A percentile compares a stretch with the other conserved stretches of the same genome.
phyloP scores from a whole-genome alignment of 1,140 invertebrate genomes.

The Drosophila malerkotliana region DNA sequence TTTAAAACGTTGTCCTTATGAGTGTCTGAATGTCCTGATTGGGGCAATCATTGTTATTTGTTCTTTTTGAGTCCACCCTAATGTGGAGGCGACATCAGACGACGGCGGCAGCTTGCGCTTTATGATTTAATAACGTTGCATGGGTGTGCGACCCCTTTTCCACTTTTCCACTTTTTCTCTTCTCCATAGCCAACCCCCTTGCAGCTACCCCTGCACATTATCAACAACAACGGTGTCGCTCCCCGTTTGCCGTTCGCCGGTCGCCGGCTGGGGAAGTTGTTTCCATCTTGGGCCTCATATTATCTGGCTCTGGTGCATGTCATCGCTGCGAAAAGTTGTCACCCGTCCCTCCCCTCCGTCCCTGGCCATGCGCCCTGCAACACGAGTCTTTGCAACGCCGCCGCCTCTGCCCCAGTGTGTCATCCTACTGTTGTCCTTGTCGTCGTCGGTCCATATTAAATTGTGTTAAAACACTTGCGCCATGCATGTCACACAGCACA shows the following conservation, averaged over 20 bases:
- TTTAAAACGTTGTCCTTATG: not conserved
- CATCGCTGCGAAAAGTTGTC: conserved; percentile 68
- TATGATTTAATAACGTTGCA: conserved; percentile 78
- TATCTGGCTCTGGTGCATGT: conserved; percentile 67
- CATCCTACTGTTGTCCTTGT: conserved; percentile 50
- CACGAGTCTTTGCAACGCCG: not conserved
- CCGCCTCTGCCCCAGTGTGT: conserved; percentile 17
- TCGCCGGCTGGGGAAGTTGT: conserved; percentile 8
- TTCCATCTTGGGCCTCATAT: conserved; percentile 52
- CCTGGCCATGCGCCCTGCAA: not conserved
- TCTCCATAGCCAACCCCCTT: not conserved
- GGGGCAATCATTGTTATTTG: conserved; percentile 31
- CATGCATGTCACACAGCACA: conserved; percentile 57
- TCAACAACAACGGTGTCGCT: conserved; percentile 51
- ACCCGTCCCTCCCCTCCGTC: conserved; percentile 1
- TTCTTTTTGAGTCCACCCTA: conserved; percentile 22
- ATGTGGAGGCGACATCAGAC: conserved; percentile 57
- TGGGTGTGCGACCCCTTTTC: conserved; percentile 34
- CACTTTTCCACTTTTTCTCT: not conserved
- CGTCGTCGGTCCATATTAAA: conserved; percentile 74
- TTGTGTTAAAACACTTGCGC: conserved; percentile 80
- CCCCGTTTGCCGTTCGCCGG: not conserved
- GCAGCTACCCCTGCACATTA: conserved; percentile 37
- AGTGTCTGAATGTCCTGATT: not conserved
- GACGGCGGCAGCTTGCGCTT: conserved; percentile 69